Evolutionary conservation across 2,113 vertebrate genomes (phyloP), one percentile per base, ranked within the genome.

Genomic region (Lophura nycthemera): DNA sequence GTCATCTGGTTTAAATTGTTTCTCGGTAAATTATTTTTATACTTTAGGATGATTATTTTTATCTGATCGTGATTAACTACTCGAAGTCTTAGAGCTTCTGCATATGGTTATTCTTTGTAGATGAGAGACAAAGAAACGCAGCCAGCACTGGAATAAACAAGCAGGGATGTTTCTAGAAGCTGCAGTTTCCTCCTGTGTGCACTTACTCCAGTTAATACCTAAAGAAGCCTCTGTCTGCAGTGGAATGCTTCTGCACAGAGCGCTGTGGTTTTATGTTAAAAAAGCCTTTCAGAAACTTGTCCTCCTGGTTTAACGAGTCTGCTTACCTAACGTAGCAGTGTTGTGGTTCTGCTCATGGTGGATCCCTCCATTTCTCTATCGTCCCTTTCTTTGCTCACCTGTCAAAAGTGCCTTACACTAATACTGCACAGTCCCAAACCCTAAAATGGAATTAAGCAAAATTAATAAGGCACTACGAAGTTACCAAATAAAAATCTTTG

Each of bases 81-180:
- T 69, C 48, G 18, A 86, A 61, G 52, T 67, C 20, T 60, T 76
- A 45, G 14, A 45, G 54, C 29, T 91, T 82, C 34, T 89, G 48
- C 24, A 29, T 61, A 10, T 2, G 16, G 8, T 54, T 92, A n/a
- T 61, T 54, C 48, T 27, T 21, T 87, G 54, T 40, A 76, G 43
- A 57, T 94, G 59, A 66, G 56, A 81, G 73, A 71, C 57, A 61
- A 73, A 76, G 85, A 88, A 83, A 71, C 32, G 13, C 47, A 69
- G 18, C 20, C 67, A 71, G 56, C 45, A 8, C 52, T 54, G 52
- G 52, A 17, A 30, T 54, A 54, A 54, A 54, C 52, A 54, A 54
- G 52, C 52, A 74, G 64, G 29, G 38, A 40, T 0, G 0, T 72
- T 82, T 94, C 70, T 79, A 7, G 29, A 82, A 76, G 27, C 9